Evolutionary conservation across 2,113 vertebrate genomes (phyloP), one percentile per base, ranked within the genome.

Genomic region (Machaerirhynchus nigripectus): DNA sequence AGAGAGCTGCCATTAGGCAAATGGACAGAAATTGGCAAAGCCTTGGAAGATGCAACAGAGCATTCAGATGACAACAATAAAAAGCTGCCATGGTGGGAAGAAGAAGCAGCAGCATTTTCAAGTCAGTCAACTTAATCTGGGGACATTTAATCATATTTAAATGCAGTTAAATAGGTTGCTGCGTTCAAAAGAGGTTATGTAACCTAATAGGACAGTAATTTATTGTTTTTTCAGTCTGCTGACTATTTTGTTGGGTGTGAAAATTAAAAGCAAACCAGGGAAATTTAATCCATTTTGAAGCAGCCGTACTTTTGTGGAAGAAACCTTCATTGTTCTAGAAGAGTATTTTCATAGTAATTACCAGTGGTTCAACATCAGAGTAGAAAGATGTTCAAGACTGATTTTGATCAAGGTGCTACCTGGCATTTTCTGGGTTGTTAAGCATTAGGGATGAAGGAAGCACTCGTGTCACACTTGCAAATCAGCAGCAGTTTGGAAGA

Each of bases 191-290:
- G 39, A 57, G 67, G 2, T 0, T 46, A 33, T 14, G 1, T n/a
- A 31, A 27, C 11, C 3, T 40, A 49, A 53, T 24, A 17, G 7
- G 40, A 28, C 6, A n/a, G 4, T n/a, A 67, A 26, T 57, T 67
- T 39, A 22, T 7, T 21, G 2, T 0, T 17, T 56, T 50, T 61
- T 67, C 44, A 3, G 13, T 57, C 18, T 40, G 5, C n/a, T 46
- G 31, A 9, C 1, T 55, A 4, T 76, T 76, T 77, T 80, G 8
- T n/a, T 21, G 74, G 1, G 1, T 31, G 44, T 30, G 42, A 33
- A 1, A 31, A 2, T 60, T 60, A 56, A 40, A 40, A 42, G 10
- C 8, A 39, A 77, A 46, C 4, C 6, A 46, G 14, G 8, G 35
- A 55, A 73, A 50, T 11, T 18, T 2, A 65, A 26, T 46, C 31